A percentile compares a stretch with the other conserved stretches of the same genome.
phyloP scores from a whole-genome alignment of 2,888 invertebrate genomes.

The Harpalus rubripes region DNA sequence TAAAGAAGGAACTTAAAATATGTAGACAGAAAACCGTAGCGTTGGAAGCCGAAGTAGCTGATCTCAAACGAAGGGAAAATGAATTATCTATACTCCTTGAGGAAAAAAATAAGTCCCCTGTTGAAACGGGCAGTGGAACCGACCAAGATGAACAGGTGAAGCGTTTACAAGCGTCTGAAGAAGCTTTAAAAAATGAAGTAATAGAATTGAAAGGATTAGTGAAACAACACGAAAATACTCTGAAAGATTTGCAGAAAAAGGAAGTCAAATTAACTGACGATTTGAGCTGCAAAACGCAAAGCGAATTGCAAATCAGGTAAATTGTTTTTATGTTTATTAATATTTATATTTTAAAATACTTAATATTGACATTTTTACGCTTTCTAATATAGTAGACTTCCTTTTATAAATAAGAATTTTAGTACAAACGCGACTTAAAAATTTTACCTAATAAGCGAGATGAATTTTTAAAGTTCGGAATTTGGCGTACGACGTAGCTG shows the following conservation, averaged over 20 bases:
- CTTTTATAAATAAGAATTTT: too few species aligned
- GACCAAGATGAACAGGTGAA: slow-evolving; percentile 37
- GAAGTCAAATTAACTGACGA: slow-evolving; percentile 57
- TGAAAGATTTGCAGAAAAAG: slow-evolving; percentile 53
- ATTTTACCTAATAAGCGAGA: too few species aligned
- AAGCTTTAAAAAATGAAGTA: slow-evolving; percentile 51
- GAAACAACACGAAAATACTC: slow-evolving; percentile 43
- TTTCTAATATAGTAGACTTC: too few species aligned
- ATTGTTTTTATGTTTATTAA: too few species aligned
- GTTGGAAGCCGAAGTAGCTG: slow-evolving; percentile 51
- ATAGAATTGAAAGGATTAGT: slow-evolving; percentile 43
- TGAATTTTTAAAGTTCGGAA: too few species aligned
- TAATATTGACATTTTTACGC: too few species aligned
- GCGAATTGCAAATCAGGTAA: slow-evolving; percentile 62
- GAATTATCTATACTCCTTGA: slow-evolving; percentile 37
- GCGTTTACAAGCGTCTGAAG: slow-evolving; percentile 30
- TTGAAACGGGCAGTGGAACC: not conserved
- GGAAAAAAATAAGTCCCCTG: slow-evolving; percentile 18
- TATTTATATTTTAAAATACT: too few species aligned
- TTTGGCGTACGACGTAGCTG: too few species aligned
- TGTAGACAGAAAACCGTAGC: slow-evolving; percentile 45
- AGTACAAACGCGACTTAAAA: too few species aligned
- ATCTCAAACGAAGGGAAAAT: slow-evolving; percentile 51
- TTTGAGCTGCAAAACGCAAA: slow-evolving; percentile 50
- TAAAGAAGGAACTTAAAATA: slow-evolving; percentile 60